These are phyloP conservation scores for Lutjanus campechanus DNA, from an alignment of 2,797 vertebrate genomes.

Conservation along the genomic window DNA sequence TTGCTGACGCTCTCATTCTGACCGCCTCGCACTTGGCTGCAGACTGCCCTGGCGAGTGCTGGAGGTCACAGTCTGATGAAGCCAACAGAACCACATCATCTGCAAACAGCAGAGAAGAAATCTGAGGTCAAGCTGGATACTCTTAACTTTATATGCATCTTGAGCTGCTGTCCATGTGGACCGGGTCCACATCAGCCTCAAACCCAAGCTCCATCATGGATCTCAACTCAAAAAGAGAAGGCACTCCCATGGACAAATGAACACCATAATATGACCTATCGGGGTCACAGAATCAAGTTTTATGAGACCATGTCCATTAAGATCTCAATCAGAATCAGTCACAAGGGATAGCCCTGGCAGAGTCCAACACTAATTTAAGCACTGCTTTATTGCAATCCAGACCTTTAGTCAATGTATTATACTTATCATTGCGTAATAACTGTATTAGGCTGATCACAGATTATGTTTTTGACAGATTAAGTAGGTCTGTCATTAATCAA, in stretches of 20 bases:
- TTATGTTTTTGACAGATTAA: conserved; percentile 9
- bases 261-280: no score
- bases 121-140: background rate
- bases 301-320: background rate
- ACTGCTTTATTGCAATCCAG: conserved; percentile 1
- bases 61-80: background rate
- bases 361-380: background rate
- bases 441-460: background rate
- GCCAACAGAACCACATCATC: background rate
- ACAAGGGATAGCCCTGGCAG: background rate
- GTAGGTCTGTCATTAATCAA: background rate
- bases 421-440: background rate
- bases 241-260: no score
- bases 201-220: no score
- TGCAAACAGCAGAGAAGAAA: background rate
- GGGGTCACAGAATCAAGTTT: no score
- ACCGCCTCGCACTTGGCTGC: background rate
- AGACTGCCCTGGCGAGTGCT: background rate
- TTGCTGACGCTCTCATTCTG: background rate
- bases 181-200: no score
- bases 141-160: background rate
- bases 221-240: no score
- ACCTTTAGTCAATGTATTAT: background rate
- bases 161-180: background rate
- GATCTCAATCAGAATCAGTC: background rate